Evolutionary conservation across 2,113 vertebrate species (phyloP).

Genomic region (Tamias sibiricus): DNA sequence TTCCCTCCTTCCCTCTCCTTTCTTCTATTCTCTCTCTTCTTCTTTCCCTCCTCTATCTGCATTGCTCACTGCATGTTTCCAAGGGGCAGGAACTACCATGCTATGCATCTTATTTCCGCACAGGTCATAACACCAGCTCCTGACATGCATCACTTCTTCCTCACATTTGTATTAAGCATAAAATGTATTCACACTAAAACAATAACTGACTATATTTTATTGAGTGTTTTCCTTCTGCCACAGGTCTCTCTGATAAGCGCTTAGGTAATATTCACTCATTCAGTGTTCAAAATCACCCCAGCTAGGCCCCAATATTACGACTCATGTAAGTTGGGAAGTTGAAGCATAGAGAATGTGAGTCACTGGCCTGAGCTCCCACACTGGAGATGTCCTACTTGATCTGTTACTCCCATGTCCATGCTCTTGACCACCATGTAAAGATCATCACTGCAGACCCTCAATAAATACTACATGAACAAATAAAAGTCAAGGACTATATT

Average conservation of each 20-base stretch:
- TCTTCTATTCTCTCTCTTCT: background rate
- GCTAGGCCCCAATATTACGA: background rate
- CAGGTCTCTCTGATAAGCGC: background rate
- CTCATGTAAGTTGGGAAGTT: background rate
- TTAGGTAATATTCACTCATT: background rate
- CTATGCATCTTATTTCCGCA: background rate
- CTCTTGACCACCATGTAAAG: background rate
- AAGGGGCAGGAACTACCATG: background rate
- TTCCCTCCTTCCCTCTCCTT: background rate
- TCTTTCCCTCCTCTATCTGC: background rate
- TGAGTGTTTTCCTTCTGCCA: background rate
- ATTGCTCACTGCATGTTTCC: background rate
- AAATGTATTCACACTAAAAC: background rate
- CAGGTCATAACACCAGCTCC: background rate
- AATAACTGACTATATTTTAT: background rate
- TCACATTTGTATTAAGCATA: background rate
- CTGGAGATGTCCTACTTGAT: background rate
- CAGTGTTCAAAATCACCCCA: background rate
- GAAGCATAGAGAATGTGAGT: background rate
- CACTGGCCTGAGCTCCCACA: background rate
- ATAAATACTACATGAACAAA: background rate
- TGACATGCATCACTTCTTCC: background rate
- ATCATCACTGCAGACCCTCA: background rate
- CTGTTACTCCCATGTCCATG: background rate
- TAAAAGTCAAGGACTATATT: background rate